phyloP scores from a whole-genome alignment of 2,797 vertebrate genomes.

The Enteromius radiatus region DNA sequence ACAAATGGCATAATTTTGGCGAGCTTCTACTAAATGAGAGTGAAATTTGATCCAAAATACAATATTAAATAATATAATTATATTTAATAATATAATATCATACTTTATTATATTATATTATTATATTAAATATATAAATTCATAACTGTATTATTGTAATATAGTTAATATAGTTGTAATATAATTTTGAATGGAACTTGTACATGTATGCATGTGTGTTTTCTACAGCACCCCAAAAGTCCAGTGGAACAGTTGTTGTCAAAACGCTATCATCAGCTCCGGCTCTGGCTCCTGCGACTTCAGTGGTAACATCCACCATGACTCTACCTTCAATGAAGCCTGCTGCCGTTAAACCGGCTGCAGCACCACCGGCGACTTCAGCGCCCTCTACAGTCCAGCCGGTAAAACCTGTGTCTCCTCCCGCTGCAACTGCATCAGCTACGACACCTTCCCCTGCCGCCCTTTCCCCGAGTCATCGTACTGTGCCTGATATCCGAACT shows the following conservation, averaged over 20 bases:
- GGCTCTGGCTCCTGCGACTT: slow-evolving; percentile 54
- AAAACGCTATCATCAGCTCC: slow-evolving; percentile 65
- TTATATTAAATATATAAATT: too few relatives aligned
- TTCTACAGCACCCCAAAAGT: slow-evolving; percentile 71
- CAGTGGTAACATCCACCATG: slow-evolving; percentile 81
- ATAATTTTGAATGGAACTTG: not conserved
- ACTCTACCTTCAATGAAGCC: slow-evolving; percentile 74
- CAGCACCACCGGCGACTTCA: slow-evolving; percentile 43
- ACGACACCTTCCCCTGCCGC: slow-evolving; percentile 50
- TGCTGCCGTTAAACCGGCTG: slow-evolving; percentile 67
- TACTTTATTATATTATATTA: not conserved
- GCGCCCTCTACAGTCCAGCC: slow-evolving; percentile 55
- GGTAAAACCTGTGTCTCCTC: slow-evolving; percentile 60
- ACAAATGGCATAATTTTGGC: not conserved
- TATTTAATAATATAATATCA: not conserved
- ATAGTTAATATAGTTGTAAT: too few relatives aligned
- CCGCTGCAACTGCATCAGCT: slow-evolving; percentile 63
- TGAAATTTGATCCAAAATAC: not conserved
- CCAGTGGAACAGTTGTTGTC: slow-evolving; percentile 72
- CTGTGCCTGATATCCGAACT: slow-evolving; percentile 63
- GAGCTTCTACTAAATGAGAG: not conserved
- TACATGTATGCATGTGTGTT: slow-evolving; percentile 1
- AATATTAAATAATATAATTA: not conserved
- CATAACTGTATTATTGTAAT: too few relatives aligned
- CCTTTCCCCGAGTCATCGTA: slow-evolving; percentile 50